Conservation (phyloP, 2,113 vertebrate species). For the Columba livia region DNA sequence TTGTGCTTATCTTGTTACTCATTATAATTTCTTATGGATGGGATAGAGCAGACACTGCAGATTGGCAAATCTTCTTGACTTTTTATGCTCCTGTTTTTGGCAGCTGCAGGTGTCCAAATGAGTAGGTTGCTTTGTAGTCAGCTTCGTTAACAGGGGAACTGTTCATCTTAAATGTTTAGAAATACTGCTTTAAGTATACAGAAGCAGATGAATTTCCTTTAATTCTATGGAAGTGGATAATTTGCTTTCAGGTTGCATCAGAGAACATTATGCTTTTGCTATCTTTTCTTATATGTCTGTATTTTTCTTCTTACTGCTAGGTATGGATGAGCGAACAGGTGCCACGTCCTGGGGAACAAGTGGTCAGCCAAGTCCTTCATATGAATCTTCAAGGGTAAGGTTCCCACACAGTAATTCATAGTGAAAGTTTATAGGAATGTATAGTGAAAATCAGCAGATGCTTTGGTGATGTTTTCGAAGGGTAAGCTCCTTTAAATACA, state of each 20-base stretch:
- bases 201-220: neutral
- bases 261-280: neutral
- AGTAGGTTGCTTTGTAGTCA: slow-evolving; percentile 11
- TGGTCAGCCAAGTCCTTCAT: slow-evolving; percentile 91
- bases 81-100: slow-evolving; percentile 33
- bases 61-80: neutral
- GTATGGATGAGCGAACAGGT: slow-evolving; percentile 93
- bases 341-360: slow-evolving; percentile 91
- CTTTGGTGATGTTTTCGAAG: neutral
- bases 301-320: slow-evolving; percentile 76
- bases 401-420: neutral
- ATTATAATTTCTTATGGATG: neutral
- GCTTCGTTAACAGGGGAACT: slow-evolving; percentile 9
- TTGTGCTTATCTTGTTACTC: slow-evolving; percentile 22
- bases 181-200: neutral
- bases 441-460: neutral
- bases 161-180: slow-evolving; percentile 7
- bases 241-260: neutral
- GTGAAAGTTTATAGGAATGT: neutral
- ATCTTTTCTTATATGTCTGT: neutral
- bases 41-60: neutral
- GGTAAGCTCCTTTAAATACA: neutral
- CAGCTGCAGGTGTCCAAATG: slow-evolving; percentile 48
- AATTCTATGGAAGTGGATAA: neutral
- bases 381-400: slow-evolving; percentile 95